A percentile compares a stretch with the other conserved stretches of the same genome.
These are phyloP conservation scores for Adelognathus sp. DNA, from an alignment of 2,888 invertebrate species.

Conservation along the genomic window DNA sequence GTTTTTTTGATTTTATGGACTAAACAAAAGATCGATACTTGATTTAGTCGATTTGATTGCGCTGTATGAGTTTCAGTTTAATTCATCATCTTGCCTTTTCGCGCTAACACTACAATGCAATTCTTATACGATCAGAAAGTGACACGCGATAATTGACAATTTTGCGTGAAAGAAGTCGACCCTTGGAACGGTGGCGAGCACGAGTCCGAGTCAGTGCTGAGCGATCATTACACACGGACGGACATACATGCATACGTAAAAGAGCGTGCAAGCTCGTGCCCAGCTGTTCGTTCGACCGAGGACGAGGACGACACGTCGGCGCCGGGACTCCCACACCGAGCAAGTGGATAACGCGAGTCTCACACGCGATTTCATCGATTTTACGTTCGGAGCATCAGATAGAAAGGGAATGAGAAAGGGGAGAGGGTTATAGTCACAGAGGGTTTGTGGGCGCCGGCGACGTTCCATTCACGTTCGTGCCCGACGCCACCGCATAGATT, in stretches of 20 bases:
- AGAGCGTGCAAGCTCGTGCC: conserved; percentile 45
- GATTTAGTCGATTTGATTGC: background rate
- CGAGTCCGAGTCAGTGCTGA: conserved; percentile 6
- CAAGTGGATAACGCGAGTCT: conserved; percentile 76
- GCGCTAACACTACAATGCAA: background rate
- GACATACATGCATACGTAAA: conserved; percentile 15
- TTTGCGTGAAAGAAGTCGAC: conserved; percentile 40
- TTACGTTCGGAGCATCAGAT: conserved; percentile 57
- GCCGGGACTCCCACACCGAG: conserved; percentile 75
- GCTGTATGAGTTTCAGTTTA: background rate
- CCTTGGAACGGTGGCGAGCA: conserved; percentile 4
- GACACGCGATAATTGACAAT: conserved; percentile 55
- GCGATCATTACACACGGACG: background rate
- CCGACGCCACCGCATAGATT: conserved; percentile 56
- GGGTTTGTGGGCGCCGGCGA: conserved; percentile 49
- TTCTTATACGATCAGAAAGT: conserved; percentile 34
- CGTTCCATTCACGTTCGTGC: conserved; percentile 62
- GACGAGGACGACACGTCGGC: conserved; percentile 67
- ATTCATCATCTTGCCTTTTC: background rate
- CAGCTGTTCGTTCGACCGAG: conserved; percentile 55
- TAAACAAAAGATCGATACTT: no score
- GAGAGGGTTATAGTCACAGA: conserved; percentile 35
- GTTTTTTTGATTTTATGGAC: background rate
- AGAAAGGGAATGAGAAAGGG: conserved; percentile 32
- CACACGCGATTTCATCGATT: conserved; percentile 78